Conservation (phyloP, 2,797 vertebrate species). For the Danio aesculapii region DNA sequence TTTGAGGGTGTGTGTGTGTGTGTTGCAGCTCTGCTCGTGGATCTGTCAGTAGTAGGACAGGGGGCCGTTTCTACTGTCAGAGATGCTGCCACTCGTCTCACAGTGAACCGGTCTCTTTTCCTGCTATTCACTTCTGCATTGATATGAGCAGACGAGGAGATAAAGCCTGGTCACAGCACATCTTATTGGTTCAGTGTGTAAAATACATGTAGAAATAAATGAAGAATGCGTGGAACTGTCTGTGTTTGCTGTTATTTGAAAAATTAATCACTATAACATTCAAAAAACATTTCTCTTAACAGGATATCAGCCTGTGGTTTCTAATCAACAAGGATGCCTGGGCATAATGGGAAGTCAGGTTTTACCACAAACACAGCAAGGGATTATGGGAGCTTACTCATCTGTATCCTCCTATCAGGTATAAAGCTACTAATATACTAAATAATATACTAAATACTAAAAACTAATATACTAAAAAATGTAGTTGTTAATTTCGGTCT, state of each 20-base stretch:
- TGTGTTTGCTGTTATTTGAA: background rate
- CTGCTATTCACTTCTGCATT: constrained; percentile 78
- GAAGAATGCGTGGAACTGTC: background rate
- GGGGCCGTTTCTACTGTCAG: constrained; percentile 99
- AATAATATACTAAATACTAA: too few relatives aligned
- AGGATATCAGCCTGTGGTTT: constrained; percentile 86
- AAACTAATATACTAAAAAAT: background rate
- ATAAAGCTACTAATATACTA: background rate
- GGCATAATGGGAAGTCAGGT: constrained; percentile 85
- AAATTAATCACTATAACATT: too few relatives aligned
- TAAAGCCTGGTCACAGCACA: too few relatives aligned
- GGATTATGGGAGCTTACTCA: constrained; percentile 88
- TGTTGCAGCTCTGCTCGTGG: constrained; percentile 23
- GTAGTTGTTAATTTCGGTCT: constrained; percentile 67
- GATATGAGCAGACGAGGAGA: too few relatives aligned
- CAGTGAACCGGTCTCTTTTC: constrained; percentile 99
- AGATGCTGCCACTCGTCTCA: constrained; percentile 99
- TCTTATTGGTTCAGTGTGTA: too few relatives aligned
- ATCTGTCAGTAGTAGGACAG: constrained; percentile 82
- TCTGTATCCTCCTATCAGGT: constrained; percentile 88
- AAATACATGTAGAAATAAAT: background rate
- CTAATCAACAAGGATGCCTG: constrained; percentile 83
- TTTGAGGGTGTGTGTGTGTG: too few relatives aligned
- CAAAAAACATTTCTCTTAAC: constrained; percentile 53
- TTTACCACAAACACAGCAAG: constrained; percentile 84